Evolutionary conservation across 1,140 invertebrate genomes (phyloP), one percentile per base, ranked within the genome.

Genomic region (Antheraea pernyi): DNA sequence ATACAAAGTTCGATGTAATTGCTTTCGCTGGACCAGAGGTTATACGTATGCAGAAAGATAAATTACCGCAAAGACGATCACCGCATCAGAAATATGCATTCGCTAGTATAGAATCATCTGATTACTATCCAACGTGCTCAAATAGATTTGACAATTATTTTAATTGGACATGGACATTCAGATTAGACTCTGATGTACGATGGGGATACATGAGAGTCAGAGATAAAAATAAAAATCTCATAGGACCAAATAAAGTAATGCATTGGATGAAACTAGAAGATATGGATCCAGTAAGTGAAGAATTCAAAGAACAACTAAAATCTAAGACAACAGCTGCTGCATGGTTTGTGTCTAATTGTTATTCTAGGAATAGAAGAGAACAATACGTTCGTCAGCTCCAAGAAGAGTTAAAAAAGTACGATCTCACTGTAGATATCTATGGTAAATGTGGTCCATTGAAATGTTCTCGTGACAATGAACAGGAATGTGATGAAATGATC

Each of bases 271-370:
- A 84, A 73, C 62, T 80, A 13, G 75, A 88, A 70, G 82, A 91
- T 67, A 91, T 93, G 86, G 73, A 81, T 19, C 81, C 87, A 19
- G 72, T 89, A 3, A 80, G 69, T 60, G 78, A 85, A 4, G 79
- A 87, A 19, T 70, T 82, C 6, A 89, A 84, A 71, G 8, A 73
- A 7, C 75, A 82, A 69, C 85, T 94, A 58, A 92, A 81, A 68
- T 91, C 74, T 11, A 93, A 93, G 75, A 91, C 69, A 9, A 93
- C 90, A 79, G 83, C 91, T 18, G 94, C 94, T 0, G 93, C 94
- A 6, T 96, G 95, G 95, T 94, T 96, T 73, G 94, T 95, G 3
- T 95, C 94, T 39, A 95, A 96, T 78, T 97, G 96, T 76, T 36
- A 81, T 4, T 91, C 94, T 0, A 81, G 75, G 22, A 94, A 94